These are phyloP conservation scores for Zaprionus nigranus DNA, from an alignment of 1,140 invertebrate genomes.

Conservation along the genomic window DNA sequence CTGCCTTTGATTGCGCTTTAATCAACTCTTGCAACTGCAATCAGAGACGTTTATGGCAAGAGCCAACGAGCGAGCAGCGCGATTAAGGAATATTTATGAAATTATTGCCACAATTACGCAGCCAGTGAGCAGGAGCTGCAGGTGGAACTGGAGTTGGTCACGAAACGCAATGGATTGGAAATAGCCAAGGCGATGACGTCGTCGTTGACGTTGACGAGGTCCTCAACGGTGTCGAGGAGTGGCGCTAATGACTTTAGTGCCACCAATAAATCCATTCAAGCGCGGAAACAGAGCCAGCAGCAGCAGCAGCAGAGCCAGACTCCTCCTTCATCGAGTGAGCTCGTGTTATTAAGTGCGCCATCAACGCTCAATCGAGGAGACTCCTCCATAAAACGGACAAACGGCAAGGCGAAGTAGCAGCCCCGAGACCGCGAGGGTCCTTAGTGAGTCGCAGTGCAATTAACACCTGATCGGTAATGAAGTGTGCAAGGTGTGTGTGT, in stretches of 20 bases:
- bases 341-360: slow-evolving; percentile 73
- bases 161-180: slow-evolving; percentile 58
- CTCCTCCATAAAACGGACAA: slow-evolving; percentile 67
- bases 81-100: slow-evolving; percentile 75
- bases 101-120: slow-evolving; percentile 72
- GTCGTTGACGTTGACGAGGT: slow-evolving; percentile 27
- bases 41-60: slow-evolving; percentile 31
- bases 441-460: slow-evolving; percentile 55
- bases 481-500: slow-evolving; percentile 35
- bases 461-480: slow-evolving; percentile 77
- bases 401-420: neutral
- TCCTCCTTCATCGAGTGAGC: slow-evolving; percentile 60
- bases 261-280: slow-evolving; percentile 76
- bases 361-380: slow-evolving; percentile 75
- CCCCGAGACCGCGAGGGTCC: slow-evolving; percentile 28
- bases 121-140: slow-evolving; percentile 27
- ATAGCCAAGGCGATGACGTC: neutral
- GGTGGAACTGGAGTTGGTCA: slow-evolving; percentile 22
- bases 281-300: slow-evolving; percentile 56
- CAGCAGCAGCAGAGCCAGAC: slow-evolving; percentile 38
- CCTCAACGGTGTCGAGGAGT: slow-evolving; percentile 49
- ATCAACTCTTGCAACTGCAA: slow-evolving; percentile 59
- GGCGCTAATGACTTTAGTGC: slow-evolving; percentile 80
- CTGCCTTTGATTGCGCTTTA: slow-evolving; percentile 60
- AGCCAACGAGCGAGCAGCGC: slow-evolving; percentile 55